Conservation (phyloP, 2,888 invertebrate genomes). For the Lochmaea crataegi region DNA sequence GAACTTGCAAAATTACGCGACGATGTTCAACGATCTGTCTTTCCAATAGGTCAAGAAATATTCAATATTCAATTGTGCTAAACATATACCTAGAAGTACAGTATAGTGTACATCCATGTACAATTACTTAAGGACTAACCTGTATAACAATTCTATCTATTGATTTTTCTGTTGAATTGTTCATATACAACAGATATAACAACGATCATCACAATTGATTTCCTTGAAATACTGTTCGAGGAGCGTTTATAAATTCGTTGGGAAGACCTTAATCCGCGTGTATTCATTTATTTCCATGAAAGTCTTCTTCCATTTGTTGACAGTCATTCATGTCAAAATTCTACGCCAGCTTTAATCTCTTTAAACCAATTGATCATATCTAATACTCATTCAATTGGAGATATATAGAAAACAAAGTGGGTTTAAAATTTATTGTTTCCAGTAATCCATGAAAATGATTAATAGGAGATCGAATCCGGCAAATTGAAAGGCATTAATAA, state of each 20-base stretch:
- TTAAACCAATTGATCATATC: constrained; percentile 35
- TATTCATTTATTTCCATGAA: constrained; percentile 28
- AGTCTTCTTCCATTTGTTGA: constrained; percentile 22
- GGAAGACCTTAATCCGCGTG: constrained; percentile 17
- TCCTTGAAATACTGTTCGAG: not conserved
- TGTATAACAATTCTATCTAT: too few species aligned
- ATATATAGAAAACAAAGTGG: constrained; percentile 35
- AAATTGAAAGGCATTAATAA: constrained; percentile 36
- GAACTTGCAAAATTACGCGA: too few species aligned
- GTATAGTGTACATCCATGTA: too few species aligned
- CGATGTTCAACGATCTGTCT: too few species aligned
- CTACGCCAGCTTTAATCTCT: constrained; percentile 27
- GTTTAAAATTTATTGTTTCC: constrained; percentile 36
- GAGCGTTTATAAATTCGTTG: constrained; percentile 22
- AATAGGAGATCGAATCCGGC: constrained; percentile 25
- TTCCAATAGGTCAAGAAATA: too few species aligned
- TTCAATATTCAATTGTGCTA: too few species aligned
- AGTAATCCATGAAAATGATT: constrained; percentile 36
- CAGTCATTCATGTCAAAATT: constrained; percentile 34
- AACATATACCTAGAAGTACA: too few species aligned
- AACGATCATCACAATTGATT: not conserved
- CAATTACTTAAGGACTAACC: too few species aligned
- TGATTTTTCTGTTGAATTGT: too few species aligned
- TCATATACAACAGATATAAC: too few species aligned
- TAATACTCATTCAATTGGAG: constrained; percentile 31